Conservation (phyloP, 1,140 invertebrate genomes). For the Onthophagus taurus region DNA sequence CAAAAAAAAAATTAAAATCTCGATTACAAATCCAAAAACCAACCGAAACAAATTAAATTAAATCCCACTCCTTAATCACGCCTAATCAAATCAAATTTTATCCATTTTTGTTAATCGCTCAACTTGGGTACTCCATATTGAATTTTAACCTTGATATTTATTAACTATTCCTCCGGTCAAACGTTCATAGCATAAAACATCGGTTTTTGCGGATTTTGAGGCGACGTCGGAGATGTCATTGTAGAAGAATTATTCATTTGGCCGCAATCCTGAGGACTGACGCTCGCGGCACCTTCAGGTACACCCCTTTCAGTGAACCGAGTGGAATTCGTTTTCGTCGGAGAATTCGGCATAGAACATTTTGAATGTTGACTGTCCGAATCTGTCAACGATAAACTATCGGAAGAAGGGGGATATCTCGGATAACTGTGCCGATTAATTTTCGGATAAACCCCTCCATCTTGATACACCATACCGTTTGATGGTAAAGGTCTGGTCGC, state of each 20-base stretch:
- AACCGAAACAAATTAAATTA: not conserved
- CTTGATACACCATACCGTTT: slow-evolving; percentile 19
- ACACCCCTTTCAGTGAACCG: slow-evolving; percentile 48
- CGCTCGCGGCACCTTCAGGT: slow-evolving; percentile 51
- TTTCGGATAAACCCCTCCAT: slow-evolving; percentile 27
- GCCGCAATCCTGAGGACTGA: slow-evolving; percentile 43
- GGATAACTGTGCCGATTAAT: slow-evolving; percentile 32
- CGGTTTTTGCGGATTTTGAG: slow-evolving; percentile 39
- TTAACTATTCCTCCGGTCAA: slow-evolving; percentile 46
- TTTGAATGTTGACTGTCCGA: slow-evolving; percentile 32
- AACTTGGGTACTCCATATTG: slow-evolving; percentile 4
- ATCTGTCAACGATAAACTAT: slow-evolving; percentile 26
- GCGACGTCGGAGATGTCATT: slow-evolving; percentile 40
- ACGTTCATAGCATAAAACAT: slow-evolving; percentile 53
- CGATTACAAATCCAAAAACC: slow-evolving; percentile 1
- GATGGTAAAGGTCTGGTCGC: slow-evolving; percentile 22
- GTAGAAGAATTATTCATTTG: slow-evolving; percentile 31
- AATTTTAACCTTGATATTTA: slow-evolving; percentile 27
- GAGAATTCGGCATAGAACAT: slow-evolving; percentile 37
- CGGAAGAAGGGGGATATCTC: slow-evolving; percentile 24
- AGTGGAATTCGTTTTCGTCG: slow-evolving; percentile 34
- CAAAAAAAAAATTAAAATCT: not conserved
- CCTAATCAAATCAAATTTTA: not conserved
- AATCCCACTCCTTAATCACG: not conserved
- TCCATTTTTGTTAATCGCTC: not conserved